Conservation (phyloP, 2,113 vertebrate species). For the Garra rufa region DNA sequence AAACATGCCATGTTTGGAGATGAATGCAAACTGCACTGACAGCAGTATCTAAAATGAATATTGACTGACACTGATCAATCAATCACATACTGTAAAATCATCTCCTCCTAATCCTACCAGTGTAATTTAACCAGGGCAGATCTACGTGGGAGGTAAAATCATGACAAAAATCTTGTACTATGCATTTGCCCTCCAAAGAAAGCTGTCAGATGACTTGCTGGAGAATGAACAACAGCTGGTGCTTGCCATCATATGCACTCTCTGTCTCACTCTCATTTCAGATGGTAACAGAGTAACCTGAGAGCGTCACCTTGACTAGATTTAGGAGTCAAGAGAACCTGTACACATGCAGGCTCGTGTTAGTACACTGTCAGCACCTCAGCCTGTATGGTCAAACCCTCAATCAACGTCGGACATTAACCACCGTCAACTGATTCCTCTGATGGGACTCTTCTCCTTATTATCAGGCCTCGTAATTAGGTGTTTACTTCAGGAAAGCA, state of each 20-base stretch:
- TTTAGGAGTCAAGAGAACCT: slow-evolving; percentile 39
- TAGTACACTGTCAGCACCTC: slow-evolving; percentile 61
- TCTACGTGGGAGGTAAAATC: neutral
- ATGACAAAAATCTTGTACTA: neutral
- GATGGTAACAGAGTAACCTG: slow-evolving; percentile 39
- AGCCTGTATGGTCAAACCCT: slow-evolving; percentile 26
- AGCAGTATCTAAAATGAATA: neutral
- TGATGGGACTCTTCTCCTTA: neutral
- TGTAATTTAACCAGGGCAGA: neutral
- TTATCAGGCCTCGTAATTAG: neutral
- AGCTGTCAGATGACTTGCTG: slow-evolving; percentile 10
- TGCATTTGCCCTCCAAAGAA: neutral
- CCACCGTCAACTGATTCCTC: neutral
- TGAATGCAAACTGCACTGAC: neutral
- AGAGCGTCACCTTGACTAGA: slow-evolving; percentile 61
- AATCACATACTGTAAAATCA: neutral
- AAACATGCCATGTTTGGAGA: slow-evolving; percentile 19
- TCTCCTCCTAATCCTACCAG: neutral
- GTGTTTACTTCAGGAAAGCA: neutral
- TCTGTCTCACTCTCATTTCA: neutral
- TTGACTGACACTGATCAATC: neutral
- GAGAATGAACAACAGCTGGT: slow-evolving; percentile 52
- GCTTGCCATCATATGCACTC: slow-evolving; percentile 8
- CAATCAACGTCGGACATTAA: neutral
- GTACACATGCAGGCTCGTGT: slow-evolving; percentile 55